Conservation (phyloP, 2,797 vertebrate species). For the Sorex maritimensis region DNA sequence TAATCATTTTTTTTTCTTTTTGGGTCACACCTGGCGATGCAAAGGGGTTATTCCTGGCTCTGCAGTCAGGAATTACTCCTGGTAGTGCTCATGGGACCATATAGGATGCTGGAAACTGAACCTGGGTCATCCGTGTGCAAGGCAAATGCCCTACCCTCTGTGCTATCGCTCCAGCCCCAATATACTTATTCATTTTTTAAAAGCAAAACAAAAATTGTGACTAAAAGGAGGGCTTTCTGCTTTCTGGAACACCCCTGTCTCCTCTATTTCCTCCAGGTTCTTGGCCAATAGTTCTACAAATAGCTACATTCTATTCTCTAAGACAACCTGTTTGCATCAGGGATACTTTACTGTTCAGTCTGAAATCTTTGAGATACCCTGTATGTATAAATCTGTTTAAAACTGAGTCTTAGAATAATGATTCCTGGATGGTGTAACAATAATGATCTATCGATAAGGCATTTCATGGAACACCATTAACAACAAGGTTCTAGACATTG, state of each 20-base stretch:
- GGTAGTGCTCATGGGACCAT: no score
- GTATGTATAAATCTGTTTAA: not conserved
- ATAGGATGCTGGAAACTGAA: no score
- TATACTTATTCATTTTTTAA: not conserved
- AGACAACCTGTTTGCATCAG: not conserved
- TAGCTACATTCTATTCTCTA: accelerated
- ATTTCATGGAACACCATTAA: not conserved
- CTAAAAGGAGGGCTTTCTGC: not conserved
- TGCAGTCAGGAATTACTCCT: no score
- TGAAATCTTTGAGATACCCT: not conserved
- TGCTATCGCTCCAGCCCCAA: no score
- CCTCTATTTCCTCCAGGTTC: not conserved
- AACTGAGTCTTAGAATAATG: not conserved
- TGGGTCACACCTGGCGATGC: no score
- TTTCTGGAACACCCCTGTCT: not conserved
- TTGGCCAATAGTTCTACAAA: not conserved
- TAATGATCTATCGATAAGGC: not conserved
- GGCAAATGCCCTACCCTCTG: no score
- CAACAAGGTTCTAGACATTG: not conserved
- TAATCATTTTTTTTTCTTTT: not conserved
- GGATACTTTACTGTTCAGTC: not conserved
- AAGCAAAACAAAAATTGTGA: not conserved
- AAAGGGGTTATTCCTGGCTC: no score
- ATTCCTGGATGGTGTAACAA: not conserved
- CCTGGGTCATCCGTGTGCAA: no score